Evolutionary conservation across 2,113 vertebrate species (phyloP), one percentile per base, ranked within the genome.

Genomic region (Vireo altiloquus): DNA sequence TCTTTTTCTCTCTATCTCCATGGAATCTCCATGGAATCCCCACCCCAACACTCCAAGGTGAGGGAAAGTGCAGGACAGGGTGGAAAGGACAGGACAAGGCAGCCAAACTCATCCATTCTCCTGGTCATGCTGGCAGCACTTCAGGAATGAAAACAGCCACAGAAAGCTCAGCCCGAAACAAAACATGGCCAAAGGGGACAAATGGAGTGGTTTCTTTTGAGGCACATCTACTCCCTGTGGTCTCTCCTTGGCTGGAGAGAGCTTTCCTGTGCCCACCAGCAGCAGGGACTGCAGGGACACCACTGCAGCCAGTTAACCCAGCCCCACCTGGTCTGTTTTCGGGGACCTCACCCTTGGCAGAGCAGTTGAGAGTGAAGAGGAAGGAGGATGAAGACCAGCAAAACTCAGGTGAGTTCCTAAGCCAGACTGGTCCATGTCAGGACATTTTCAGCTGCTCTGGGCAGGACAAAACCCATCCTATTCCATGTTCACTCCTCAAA

Each of bases 191-290:
- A 54, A 28, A 37, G 39, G 14, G 57, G 24, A 46, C 53, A 49
- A 44, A 19, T 0, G 0, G 3, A 83, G 10, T 1, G 44, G 30
- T 22, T 65, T 22, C 8, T 7, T 24, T 8, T 9, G 24, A 72
- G 71, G 69, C 7, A 15, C 16, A 65, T 14, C 27, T 71, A 69
- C 39, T 56, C 31, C 57, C 47, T 4, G 15, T 1, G 15, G 22
- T 37, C 17, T 54, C 28, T 61, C 4, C 54, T 37, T 21, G 33
- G n/a, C 27, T 74, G 59, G 4, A 63, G 10, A 44, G 39, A 44
- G 39, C 15, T 63, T 33, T 53, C 27, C 68, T 53, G 68, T 44
- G 39, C 35, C 53, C 68, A 33, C 65, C 81, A 82, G 47, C 54
- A 87, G 35, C 82, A 47, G 53, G 7, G 18, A 61, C 27, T 71